These are phyloP conservation scores for Sylvilagus bachmani DNA, from an alignment of 2,113 vertebrate genomes.

Conservation along the genomic window DNA sequence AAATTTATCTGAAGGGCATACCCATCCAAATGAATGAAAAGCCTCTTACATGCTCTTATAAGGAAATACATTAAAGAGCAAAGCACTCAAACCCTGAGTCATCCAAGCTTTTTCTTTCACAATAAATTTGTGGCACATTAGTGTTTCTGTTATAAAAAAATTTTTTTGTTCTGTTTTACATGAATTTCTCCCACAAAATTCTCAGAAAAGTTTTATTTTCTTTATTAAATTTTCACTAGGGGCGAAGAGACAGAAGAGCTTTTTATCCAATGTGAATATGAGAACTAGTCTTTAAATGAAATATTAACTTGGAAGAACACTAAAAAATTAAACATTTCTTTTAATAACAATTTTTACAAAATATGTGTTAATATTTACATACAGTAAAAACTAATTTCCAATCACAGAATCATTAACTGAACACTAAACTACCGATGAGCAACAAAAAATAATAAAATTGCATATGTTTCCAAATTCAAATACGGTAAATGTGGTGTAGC, in stretches of 20 bases:
- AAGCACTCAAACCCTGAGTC: not conserved
- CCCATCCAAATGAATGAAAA: not conserved
- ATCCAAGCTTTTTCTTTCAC: constrained; percentile 22
- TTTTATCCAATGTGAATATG: not conserved
- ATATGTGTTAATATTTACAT: not conserved
- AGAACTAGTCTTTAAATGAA: constrained; percentile 19
- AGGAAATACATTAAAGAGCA: not conserved
- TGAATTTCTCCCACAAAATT: not conserved
- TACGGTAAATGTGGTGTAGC: not conserved
- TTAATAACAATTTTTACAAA: not conserved
- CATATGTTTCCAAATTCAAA: not conserved
- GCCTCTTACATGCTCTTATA: not conserved
- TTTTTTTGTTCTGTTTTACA: not conserved
- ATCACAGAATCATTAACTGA: not conserved
- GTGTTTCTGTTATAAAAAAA: not conserved
- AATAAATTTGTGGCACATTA: not conserved
- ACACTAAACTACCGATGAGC: not conserved
- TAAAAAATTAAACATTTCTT: not conserved
- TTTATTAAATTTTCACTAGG: not conserved
- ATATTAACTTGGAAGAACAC: not conserved
- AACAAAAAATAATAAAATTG: not conserved
- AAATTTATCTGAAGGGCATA: constrained; percentile 8
- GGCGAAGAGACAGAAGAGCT: not conserved
- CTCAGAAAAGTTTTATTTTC: not conserved
- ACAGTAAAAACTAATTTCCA: not conserved